Percentiles rank a stretch among this genome's conserved stretches.
These are phyloP conservation scores for Phymanthus crucifer DNA, from an alignment of 92 coral and sea anemone genomes.

Conservation along the genomic window DNA sequence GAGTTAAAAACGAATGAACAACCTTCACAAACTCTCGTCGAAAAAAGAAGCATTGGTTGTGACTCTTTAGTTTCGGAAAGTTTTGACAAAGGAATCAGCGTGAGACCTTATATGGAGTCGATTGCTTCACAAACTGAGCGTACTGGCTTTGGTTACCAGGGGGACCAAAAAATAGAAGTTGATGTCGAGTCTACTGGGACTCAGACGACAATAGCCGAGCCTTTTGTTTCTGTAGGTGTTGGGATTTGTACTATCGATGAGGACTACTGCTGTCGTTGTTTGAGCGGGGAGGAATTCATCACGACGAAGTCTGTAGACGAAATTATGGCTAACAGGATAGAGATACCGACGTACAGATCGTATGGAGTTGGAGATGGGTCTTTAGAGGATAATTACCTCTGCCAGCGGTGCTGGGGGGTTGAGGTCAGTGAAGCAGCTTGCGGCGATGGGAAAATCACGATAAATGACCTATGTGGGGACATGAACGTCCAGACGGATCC, in stretches of 20 bases:
- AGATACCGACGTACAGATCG: conserved; percentile 61
- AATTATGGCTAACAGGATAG: conserved; percentile 78
- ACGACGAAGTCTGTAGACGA: conserved; percentile 71
- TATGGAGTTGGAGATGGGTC: conserved; percentile 70
- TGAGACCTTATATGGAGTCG: conserved; percentile 53
- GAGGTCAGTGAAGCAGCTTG: conserved; percentile 62
- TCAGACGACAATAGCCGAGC: conserved; percentile 55
- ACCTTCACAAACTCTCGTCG: conserved; percentile 53
- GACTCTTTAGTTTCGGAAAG: conserved; percentile 34
- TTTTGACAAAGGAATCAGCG: conserved; percentile 54
- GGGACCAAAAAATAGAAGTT: neutral
- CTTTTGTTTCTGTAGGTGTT: conserved; percentile 78
- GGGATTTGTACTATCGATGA: conserved; percentile 88
- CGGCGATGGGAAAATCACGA: conserved; percentile 51
- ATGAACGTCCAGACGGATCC: neutral
- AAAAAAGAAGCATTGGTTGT: conserved; percentile 53
- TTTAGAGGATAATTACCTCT: conserved; percentile 61
- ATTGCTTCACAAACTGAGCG: conserved; percentile 43
- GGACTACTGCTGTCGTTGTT: conserved; percentile 67
- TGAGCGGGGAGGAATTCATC: conserved; percentile 40
- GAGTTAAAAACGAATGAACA: conserved; percentile 38
- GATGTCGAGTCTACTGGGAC: conserved; percentile 29
- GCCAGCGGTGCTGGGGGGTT: conserved; percentile 58
- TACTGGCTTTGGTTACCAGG: neutral
- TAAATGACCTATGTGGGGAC: neutral